Base-by-base conservation (phyloP, 2,888 invertebrate genomes). In the Heliconius charithonia region DNA sequence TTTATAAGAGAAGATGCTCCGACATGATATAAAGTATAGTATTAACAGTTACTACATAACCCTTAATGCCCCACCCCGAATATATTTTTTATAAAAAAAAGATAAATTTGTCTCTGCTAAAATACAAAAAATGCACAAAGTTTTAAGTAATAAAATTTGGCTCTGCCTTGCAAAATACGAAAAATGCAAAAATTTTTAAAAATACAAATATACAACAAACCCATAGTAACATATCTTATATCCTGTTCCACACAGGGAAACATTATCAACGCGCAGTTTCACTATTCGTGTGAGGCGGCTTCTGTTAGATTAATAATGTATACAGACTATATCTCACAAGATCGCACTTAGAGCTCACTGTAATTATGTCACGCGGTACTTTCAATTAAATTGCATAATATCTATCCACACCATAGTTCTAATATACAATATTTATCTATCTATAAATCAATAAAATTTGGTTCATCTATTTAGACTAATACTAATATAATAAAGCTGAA, bases 221-320 rank as follows among this genome's bases (percentile, higher is more conserved):
- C 32, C 32, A 37, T 10, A 37, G 2, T 37, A 37, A 37, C 45
- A 45, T 51, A 51, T 45, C 19, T 4, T 7, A 51, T 51, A 51
- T 51, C 19, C 51, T 51, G 2, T 51, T 51, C 51, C 51, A 51
- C 19, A 51, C 51, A 62, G 3, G 75, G 66, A 69, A 78, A 74
- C 59, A 63, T 73, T 32, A 65, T 74, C 78, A 80, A 76, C 76
- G 16, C 69, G 63, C 73, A 75, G 78, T 76, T 78, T 78, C 51
- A 56, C 3, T 41, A 22, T 56, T 29, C 29, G 25, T n/a, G 51
- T 56, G 45, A 29, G 59, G 70, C 70, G 16, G 9, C 16, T 70
- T 27, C 19, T 27, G 19, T 27, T 69, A 45, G 7, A 69, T 69
- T 27, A 65, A 19, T 29, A 65, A 29, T 65, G 29, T 29, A 65